Base-by-base conservation (phyloP, 2,797 vertebrate species). In the Arrhamphus sclerolepis region DNA sequence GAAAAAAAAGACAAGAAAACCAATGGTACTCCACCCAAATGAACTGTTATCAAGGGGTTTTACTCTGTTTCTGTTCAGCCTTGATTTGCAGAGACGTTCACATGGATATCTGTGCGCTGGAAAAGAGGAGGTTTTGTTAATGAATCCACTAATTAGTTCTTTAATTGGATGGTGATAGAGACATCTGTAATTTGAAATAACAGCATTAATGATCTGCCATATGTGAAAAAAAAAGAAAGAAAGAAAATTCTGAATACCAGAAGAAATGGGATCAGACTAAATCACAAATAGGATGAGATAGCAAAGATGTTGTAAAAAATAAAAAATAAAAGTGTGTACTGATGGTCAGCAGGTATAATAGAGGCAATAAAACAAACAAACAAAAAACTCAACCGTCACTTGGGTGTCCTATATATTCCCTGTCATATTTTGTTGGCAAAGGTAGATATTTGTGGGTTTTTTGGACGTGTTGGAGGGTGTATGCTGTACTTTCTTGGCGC, bases 111-210 rank as follows among this genome's bases (percentile, higher is more conserved):
- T 62, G 31, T 28, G 62, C 10, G 60, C 39, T 31, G 28, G 77
- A 46, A 50, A 59, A 65, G 2, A 76, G 17, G 62, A 20, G 11
- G 48, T 61, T 73, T 66, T 39, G 18, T 50, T 63, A 70, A 74
- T 69, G 54, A 84, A 75, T 70, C 34, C 60, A 56, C 82, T 84
- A 88, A 87, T 81, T 83, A 74, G 56, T 74, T 65, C 40, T 78
- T 78, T 82, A 84, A 85, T 80, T 87, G 70, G 57, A 76, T 64
- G 57, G 67, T 65, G 63, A 82, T 70, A 69, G 56, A 81, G 62
- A 68, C 72, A 56, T 71, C 42, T 62, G 65, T 63, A 56, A 77
- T 62, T 59, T 74, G 44, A 72, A 80, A 71, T 40, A 84, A 62
- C 40, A 62, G 67, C 66, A 20, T 58, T 83, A 87, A 87, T 75